These are phyloP conservation scores for Sphinx pinastri DNA, from an alignment of 2,888 invertebrate genomes.

Conservation along the genomic window DNA sequence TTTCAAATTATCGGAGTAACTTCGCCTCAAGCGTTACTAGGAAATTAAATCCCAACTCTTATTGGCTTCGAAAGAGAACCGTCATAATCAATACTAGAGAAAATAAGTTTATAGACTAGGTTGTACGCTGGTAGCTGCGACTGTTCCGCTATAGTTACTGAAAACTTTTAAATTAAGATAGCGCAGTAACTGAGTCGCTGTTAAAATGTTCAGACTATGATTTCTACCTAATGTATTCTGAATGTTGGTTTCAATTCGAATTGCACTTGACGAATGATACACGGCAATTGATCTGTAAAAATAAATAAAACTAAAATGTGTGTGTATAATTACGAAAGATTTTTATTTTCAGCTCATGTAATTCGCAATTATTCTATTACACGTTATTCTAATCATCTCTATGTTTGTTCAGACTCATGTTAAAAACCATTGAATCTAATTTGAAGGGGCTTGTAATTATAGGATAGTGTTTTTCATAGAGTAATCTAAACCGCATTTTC, in stretches of 20 bases:
- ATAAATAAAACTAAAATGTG: no score
- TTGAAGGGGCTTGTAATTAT: no score
- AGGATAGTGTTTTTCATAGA: no score
- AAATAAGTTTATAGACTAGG: slow-evolving; percentile 41
- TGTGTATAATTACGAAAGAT: no score
- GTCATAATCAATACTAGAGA: slow-evolving; percentile 50
- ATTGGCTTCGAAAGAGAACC: slow-evolving; percentile 46
- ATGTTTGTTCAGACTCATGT: no score
- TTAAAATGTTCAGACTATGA: neutral
- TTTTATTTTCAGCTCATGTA: no score
- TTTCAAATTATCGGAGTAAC: slow-evolving; percentile 43
- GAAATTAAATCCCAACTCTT: slow-evolving; percentile 53
- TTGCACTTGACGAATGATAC: neutral
- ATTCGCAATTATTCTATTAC: no score
- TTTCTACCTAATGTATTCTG: neutral
- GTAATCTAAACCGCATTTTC: no score
- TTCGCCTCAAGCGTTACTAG: slow-evolving; percentile 39
- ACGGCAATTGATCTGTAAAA: no score
- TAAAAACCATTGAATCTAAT: no score
- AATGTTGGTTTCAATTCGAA: neutral
- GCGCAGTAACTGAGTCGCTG: neutral
- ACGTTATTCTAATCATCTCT: no score
- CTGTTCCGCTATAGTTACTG: slow-evolving; percentile 7
- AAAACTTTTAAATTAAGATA: slow-evolving; percentile 19
- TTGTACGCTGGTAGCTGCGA: slow-evolving; percentile 1